These are phyloP conservation scores for Agrenia bidenticulata DNA, from an alignment of 2,888 invertebrate genomes.

Conservation along the genomic window DNA sequence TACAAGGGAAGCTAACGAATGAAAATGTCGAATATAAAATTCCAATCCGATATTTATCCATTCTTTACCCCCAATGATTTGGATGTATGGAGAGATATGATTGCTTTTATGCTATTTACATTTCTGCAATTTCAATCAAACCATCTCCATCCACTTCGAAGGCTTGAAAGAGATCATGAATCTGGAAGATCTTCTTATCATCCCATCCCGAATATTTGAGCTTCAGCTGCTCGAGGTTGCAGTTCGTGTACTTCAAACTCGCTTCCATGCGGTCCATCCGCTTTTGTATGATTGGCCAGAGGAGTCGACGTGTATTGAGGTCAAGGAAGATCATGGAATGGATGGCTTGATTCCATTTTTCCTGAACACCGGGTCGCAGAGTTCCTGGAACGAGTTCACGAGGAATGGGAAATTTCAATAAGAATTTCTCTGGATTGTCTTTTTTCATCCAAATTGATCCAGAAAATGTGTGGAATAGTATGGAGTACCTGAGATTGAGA, in stretches of 20 bases:
- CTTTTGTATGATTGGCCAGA: slow-evolving; percentile 44
- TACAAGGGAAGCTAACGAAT: not conserved
- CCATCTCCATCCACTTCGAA: slow-evolving; percentile 53
- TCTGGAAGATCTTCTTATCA: slow-evolving; percentile 47
- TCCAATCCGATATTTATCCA: not conserved
- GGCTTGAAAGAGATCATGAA: slow-evolving; percentile 51
- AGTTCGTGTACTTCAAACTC: slow-evolving; percentile 46
- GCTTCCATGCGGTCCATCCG: slow-evolving; percentile 49
- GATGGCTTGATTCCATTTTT: slow-evolving; percentile 43
- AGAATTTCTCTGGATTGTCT: no score
- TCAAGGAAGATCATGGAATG: slow-evolving; percentile 46
- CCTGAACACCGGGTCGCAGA: slow-evolving; percentile 29
- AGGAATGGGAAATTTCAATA: no score
- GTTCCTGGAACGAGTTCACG: slow-evolving; percentile 21
- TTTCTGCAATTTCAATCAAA: slow-evolving; percentile 50
- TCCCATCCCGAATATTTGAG: slow-evolving; percentile 44
- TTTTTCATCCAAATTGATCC: no score
- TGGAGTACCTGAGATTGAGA: not conserved
- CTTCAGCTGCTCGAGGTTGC: slow-evolving; percentile 41
- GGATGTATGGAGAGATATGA: not conserved
- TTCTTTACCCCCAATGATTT: not conserved
- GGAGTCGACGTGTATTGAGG: slow-evolving; percentile 37
- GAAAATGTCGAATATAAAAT: not conserved
- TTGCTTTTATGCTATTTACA: slow-evolving; percentile 24
- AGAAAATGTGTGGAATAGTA: no score